Evolutionary conservation across 2,797 vertebrate genomes (phyloP).

Genomic region (Thaleichthys pacificus): DNA sequence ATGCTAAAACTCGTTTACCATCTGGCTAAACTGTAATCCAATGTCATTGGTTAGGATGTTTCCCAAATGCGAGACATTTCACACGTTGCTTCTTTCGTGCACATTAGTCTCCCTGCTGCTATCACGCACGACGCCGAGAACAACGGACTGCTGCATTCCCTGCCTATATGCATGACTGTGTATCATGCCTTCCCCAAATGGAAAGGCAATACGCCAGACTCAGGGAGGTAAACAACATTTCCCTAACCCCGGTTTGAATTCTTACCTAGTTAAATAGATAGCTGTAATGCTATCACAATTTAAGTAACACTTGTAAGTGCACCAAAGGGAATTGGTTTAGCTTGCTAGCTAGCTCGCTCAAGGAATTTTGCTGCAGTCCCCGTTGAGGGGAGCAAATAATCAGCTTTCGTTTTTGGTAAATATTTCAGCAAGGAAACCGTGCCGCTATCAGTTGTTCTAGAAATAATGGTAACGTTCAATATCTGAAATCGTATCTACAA

Average conservation of each 20-base stretch:
- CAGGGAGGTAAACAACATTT: not conserved
- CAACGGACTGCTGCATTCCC: constrained; percentile 6
- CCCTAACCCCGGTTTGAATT: not conserved
- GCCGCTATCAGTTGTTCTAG: not conserved
- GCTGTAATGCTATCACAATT: too few species aligned
- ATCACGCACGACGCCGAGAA: constrained; percentile 20
- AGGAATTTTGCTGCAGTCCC: not conserved
- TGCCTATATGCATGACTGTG: not conserved
- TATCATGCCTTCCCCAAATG: not conserved
- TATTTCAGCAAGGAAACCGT: not conserved
- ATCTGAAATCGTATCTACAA: not conserved
- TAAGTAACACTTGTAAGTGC: too few species aligned
- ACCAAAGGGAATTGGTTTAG: not conserved
- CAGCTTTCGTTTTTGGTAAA: not conserved
- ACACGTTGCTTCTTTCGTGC: constrained; percentile 2
- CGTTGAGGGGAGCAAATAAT: not conserved
- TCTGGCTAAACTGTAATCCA: constrained; percentile 3
- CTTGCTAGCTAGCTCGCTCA: not conserved
- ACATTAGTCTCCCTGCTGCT: not conserved
- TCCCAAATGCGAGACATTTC: constrained; percentile 1
- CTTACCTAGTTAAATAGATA: too few species aligned
- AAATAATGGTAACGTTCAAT: too few species aligned
- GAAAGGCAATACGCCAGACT: not conserved
- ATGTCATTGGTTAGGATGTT: not conserved
- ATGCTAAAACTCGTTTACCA: constrained; percentile 23